phyloP scores from a whole-genome alignment of 2,113 vertebrate species.

The Oreocharis arfaki region DNA sequence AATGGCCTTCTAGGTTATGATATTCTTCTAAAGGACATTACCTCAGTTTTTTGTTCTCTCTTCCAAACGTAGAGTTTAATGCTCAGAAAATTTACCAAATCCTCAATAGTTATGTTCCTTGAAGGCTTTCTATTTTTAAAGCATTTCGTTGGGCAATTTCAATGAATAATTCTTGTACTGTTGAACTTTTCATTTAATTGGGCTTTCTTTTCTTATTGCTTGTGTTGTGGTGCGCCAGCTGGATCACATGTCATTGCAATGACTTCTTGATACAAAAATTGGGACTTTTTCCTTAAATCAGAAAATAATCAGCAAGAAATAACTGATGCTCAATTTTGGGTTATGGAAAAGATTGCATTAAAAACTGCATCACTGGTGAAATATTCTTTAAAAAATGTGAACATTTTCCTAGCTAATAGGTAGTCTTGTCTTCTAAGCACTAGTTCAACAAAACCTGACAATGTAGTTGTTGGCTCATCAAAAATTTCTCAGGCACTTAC shows the following conservation, averaged over 20 bases:
- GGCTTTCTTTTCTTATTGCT: not conserved
- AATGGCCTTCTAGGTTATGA: not conserved
- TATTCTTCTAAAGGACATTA: not conserved
- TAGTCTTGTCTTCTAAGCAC: not conserved
- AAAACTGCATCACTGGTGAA: not conserved
- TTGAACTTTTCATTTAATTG: not conserved
- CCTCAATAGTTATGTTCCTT: not conserved
- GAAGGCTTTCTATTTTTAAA: not conserved
- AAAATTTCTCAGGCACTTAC: not conserved
- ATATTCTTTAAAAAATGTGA: not conserved
- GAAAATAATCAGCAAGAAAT: not conserved
- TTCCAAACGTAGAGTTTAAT: not conserved
- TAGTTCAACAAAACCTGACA: not conserved
- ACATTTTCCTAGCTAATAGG: not conserved
- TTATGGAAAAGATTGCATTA: not conserved
- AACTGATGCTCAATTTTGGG: not conserved
- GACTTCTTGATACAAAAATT: not conserved
- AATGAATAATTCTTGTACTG: not conserved
- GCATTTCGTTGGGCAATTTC: not conserved
- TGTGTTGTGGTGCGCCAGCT: not conserved
- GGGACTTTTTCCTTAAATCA: not conserved
- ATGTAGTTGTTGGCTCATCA: not conserved
- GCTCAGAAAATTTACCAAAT: not conserved
- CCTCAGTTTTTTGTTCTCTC: not conserved
- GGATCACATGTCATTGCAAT: not conserved